Percentiles rank a stretch among this genome's conserved stretches.
These are phyloP conservation scores for Coelopa frigida DNA, from an alignment of 1,140 invertebrate species.

Conservation along the genomic window DNA sequence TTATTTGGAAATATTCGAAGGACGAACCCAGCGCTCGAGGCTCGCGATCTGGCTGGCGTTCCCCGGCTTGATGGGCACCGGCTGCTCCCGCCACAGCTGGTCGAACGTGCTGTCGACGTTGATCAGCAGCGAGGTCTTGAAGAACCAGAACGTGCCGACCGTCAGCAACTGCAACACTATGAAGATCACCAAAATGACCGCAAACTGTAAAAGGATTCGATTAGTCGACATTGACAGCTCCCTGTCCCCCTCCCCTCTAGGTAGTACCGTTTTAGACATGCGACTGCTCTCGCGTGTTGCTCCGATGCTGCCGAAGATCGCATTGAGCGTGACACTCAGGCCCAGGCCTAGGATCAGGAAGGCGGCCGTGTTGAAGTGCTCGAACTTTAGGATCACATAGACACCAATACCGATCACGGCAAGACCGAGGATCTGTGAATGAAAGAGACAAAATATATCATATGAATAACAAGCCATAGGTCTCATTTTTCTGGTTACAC, in stretches of 20 bases:
- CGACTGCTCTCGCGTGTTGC: slow-evolving; percentile 33
- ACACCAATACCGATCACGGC: slow-evolving; percentile 25
- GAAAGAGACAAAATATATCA: slow-evolving; percentile 9
- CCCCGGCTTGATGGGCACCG: slow-evolving; percentile 33
- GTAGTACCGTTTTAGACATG: slow-evolving; percentile 24
- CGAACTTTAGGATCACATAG: slow-evolving; percentile 29
- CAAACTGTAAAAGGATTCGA: slow-evolving; percentile 20
- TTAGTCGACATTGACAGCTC: too few relatives aligned
- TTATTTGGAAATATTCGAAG: too few relatives aligned
- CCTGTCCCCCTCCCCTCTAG: too few relatives aligned
- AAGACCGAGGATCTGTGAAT: slow-evolving; percentile 28
- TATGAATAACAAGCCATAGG: too few relatives aligned
- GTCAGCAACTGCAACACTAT: slow-evolving; percentile 25
- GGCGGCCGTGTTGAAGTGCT: slow-evolving; percentile 30
- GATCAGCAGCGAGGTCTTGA: slow-evolving; percentile 33
- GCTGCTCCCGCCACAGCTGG: slow-evolving; percentile 31
- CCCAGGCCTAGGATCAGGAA: slow-evolving; percentile 27
- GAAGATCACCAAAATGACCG: slow-evolving; percentile 23
- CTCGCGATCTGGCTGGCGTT: slow-evolving; percentile 35
- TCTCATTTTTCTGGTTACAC: too few relatives aligned
- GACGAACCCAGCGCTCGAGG: slow-evolving; percentile 33
- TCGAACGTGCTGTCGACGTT: slow-evolving; percentile 36
- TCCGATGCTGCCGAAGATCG: slow-evolving; percentile 28
- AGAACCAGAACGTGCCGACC: slow-evolving; percentile 32
- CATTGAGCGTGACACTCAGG: slow-evolving; percentile 19